Base-by-base conservation (phyloP, 1,140 invertebrate genomes). In the Danaus melanippus region DNA sequence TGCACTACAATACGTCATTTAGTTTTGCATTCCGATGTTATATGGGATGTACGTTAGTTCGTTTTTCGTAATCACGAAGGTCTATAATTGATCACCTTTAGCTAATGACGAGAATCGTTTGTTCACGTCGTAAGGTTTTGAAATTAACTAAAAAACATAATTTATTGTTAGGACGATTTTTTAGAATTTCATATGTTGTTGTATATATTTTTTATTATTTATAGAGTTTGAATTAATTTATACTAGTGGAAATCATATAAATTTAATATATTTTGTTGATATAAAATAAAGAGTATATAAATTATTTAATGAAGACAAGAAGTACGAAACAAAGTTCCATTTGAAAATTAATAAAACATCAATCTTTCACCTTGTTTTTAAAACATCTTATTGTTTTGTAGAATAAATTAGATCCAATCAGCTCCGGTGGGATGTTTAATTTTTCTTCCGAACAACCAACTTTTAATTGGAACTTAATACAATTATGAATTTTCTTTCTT, bases 401-500 rank as follows among this genome's bases (percentile, higher is more conserved):
- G 46, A 48, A 58, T 32, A 32, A 58, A 58, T 58, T 58, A 49
- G 46, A 41, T 43, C 48, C 42, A 59, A 59, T 59, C 57, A 59
- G 54, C 57, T 48, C 50, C 53, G 9, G 41, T 50, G 47, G 46
- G 57, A 12, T 53, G 57, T 43, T 59, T 59, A 59, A 54, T 59
- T 59, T 54, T 59, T 59, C 57, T 54, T 59, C 46, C 12, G 21
- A 50, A 59, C 56, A 58, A 40, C 44, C 10, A 58, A 58, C 46
- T 58, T 58, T 57, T 58, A 58, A 58, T 58, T 58, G 56, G 44
- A 53, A 46, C 42, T 47, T 59, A 54, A 59, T 54, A 53, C 46
- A 59, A 59, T 59, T 59, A 59, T 59, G 43, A 59, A 59, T 48
- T 54, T 59, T 56, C 54, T 56, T 56, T 59, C 52, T 53, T 54